phyloP scores from a whole-genome alignment of 2,888 invertebrate genomes.

The Chymomyza fuscimana region DNA sequence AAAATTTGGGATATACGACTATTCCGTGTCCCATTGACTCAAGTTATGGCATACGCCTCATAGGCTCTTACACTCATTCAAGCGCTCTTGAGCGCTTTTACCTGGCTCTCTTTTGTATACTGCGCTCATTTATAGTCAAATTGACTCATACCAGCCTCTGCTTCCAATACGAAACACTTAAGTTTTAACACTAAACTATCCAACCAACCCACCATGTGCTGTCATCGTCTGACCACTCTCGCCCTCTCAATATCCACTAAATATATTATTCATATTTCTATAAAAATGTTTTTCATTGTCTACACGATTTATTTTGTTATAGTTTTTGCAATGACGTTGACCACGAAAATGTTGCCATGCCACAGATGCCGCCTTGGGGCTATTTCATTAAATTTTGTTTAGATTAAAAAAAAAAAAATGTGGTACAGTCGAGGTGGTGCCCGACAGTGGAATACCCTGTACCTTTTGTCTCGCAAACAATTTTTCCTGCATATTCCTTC shows the following conservation, averaged over 20 bases:
- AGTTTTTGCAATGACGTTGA: constrained; percentile 48
- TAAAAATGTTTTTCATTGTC: background rate
- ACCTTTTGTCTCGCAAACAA: too few relatives aligned
- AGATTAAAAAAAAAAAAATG: constrained; percentile 26
- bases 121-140: constrained; percentile 3
- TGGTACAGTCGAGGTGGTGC: too few relatives aligned
- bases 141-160: background rate
- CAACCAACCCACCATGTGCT: background rate
- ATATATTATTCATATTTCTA: constrained; percentile 3
- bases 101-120: constrained; percentile 9
- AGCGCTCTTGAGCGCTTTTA: constrained; percentile 12
- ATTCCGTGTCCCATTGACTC: too few relatives aligned
- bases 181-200: background rate
- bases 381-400: constrained; percentile 29
- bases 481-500: too few relatives aligned
- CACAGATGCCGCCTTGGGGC: constrained; percentile 24
- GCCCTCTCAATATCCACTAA: background rate
- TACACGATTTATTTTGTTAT: background rate
- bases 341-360: constrained; percentile 40
- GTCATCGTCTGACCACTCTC: background rate
- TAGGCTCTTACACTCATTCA: background rate
- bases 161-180: background rate
- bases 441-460: too few relatives aligned
- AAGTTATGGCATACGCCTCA: too few relatives aligned
- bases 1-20: too few relatives aligned